These are phyloP conservation scores for Patella pellucida DNA, from an alignment of 2,888 invertebrate genomes.

Conservation along the genomic window DNA sequence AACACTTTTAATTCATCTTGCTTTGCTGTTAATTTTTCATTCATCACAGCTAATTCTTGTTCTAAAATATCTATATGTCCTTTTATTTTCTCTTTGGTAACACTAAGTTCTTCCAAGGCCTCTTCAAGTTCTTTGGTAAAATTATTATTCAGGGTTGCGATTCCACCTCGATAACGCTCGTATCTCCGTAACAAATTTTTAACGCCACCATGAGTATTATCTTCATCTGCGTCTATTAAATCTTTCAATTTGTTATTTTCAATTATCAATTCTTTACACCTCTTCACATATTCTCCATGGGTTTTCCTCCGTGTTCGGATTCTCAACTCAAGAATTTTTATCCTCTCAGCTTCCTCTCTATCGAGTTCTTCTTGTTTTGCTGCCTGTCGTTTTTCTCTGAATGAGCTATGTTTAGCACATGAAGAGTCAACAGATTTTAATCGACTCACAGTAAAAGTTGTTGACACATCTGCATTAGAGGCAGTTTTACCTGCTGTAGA, in stretches of 20 bases:
- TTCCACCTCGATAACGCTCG: conserved; percentile 67
- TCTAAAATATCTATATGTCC: conserved; percentile 48
- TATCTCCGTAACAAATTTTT: conserved; percentile 64
- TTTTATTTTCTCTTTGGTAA: conserved; percentile 40
- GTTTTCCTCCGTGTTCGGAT: conserved; percentile 57
- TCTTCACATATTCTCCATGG: conserved; percentile 57
- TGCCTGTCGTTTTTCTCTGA: conserved; percentile 51
- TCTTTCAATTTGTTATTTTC: conserved; percentile 57
- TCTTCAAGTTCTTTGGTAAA: conserved; percentile 55
- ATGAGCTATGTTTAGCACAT: conserved; percentile 39
- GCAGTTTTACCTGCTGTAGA: conserved; percentile 19
- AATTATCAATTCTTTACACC: conserved; percentile 58
- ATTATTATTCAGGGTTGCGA: conserved; percentile 56
- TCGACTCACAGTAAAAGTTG: conserved; percentile 27
- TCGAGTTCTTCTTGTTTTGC: conserved; percentile 51
- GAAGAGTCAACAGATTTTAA: conserved; percentile 42
- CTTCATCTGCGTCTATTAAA: conserved; percentile 57
- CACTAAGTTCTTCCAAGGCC: conserved; percentile 49
- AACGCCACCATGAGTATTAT: conserved; percentile 56
- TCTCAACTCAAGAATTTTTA: conserved; percentile 60
- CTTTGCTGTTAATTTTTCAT: conserved; percentile 49
- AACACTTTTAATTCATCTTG: conserved; percentile 61
- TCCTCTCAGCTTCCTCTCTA: conserved; percentile 52
- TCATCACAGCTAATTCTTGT: conserved; percentile 49
- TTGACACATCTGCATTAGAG: not conserved